Evolutionary conservation across 2,888 invertebrate species (phyloP).

Genomic region (Pimpla rufipes): DNA sequence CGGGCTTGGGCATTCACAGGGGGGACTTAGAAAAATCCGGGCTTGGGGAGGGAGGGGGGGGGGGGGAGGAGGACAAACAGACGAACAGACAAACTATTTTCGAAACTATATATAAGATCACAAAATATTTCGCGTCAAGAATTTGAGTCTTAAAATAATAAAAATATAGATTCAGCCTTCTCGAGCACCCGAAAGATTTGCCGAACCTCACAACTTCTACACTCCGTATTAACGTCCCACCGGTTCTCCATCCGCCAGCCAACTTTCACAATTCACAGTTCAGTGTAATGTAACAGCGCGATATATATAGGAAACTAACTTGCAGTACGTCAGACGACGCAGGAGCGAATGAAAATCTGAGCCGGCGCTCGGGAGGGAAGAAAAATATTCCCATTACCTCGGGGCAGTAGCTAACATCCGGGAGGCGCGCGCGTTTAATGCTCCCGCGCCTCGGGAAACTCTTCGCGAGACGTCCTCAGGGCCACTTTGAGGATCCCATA

Average conservation of each 20-base stretch:
- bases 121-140: too few species aligned
- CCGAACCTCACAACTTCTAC: background rate
- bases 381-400: constrained; percentile 35
- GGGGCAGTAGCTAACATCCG: constrained; percentile 17
- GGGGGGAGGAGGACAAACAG: too few species aligned
- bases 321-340: background rate
- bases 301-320: background rate
- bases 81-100: too few species aligned
- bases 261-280: background rate
- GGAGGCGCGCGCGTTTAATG: constrained; percentile 4
- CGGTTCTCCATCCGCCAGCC: background rate
- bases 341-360: background rate
- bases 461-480: background rate
- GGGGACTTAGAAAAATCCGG: too few species aligned
- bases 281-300: background rate
- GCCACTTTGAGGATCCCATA: constrained; percentile 45
- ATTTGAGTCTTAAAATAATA: too few species aligned
- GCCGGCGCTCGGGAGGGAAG: constrained; percentile 1
- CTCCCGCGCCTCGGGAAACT: constrained; percentile 10
- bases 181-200: too few species aligned
- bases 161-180: too few species aligned
- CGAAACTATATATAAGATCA: too few species aligned
- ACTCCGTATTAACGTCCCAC: background rate
- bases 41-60: too few species aligned
- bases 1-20: too few species aligned